Base-by-base conservation (phyloP, 2,888 invertebrate species). In the Sepiola atlantica region DNA sequence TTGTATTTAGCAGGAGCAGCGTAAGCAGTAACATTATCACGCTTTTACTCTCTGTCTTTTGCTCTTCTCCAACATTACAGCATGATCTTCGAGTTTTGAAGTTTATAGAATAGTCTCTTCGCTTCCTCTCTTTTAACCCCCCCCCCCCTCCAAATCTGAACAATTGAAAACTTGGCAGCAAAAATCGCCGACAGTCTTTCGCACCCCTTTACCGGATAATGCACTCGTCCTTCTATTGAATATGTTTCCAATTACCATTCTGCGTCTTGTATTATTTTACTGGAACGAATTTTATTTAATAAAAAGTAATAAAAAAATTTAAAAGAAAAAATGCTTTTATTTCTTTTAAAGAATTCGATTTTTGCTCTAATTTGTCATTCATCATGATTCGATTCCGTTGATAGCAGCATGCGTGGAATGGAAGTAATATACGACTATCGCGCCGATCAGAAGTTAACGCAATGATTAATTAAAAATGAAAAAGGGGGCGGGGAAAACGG, bases 331-430 rank as follows among this genome's bases (percentile, higher is more conserved):
- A 16, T n/a, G 77, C n/a, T 77, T n/a, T n/a, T 77, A n/a, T 77
- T 77, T 77, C n/a, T 77, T 77, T 77, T n/a, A 16, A 77, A 77
- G 77, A 77, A 77, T 77, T 77, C n/a, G 77, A 77, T 77, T 77
- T n/a, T n/a, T 2, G 45, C 45, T 45, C 45, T 16, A 77, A 77
- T 32, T 77, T 32, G 77, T 32, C 77, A 77, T 77, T 77, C n/a
- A 77, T 77, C 77, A 77, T 77, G n/a, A 77, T 77, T 77, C 77
- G 77, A 77, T 77, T 77, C 77, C 14, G n/a, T n/a, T 77, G 77
- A 77, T 77, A 77, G n/a, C 32, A n/a, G 77, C 77, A 77, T 77
- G n/a, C n/a, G 77, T n/a, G 77, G 77, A 77, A 77, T n/a, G 77
- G 77, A 77, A 77, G 77, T 77, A 77, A 77, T 77, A 77, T 77